phyloP scores from a whole-genome alignment of 2,113 vertebrate species.

The Herpetotheres cachinnans region DNA sequence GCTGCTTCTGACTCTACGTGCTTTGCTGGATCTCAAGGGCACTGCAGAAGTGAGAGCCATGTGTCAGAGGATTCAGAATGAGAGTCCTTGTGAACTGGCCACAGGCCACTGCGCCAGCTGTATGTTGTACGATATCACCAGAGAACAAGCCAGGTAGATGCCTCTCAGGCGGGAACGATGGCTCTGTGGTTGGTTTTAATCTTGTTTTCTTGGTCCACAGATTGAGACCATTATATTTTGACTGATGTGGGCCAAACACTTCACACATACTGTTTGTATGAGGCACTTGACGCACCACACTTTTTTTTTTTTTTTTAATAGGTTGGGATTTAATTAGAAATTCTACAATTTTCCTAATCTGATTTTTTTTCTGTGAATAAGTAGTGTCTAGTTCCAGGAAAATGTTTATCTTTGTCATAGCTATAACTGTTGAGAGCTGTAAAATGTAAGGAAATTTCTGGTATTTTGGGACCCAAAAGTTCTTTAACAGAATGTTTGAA shows the following conservation, averaged over 20 bases:
- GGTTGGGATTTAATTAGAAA: neutral
- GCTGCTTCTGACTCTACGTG: neutral
- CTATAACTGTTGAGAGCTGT: neutral
- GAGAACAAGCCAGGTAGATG: neutral
- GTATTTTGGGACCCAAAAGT: neutral
- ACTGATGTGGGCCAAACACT: neutral
- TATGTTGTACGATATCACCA: neutral
- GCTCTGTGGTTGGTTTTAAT: neutral
- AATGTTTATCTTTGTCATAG: neutral
- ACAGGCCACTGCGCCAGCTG: rapidly evolving
- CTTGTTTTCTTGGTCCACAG: neutral
- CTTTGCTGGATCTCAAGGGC: neutral
- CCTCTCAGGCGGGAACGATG: neutral
- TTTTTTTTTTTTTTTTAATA: neutral
- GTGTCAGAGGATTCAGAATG: neutral
- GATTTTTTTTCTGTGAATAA: neutral
- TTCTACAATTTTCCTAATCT: neutral
- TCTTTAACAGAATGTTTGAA: neutral
- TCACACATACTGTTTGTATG: neutral
- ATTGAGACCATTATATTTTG: neutral
- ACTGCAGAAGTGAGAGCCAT: neutral
- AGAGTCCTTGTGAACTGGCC: rapidly evolving
- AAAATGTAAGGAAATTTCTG: neutral
- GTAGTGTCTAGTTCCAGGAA: neutral
- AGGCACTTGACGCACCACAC: neutral